Percentiles rank a stretch among this genome's conserved stretches.
Evolutionary conservation across 2,888 invertebrate genomes (phyloP).

Genomic region (Andrena praecox): DNA sequence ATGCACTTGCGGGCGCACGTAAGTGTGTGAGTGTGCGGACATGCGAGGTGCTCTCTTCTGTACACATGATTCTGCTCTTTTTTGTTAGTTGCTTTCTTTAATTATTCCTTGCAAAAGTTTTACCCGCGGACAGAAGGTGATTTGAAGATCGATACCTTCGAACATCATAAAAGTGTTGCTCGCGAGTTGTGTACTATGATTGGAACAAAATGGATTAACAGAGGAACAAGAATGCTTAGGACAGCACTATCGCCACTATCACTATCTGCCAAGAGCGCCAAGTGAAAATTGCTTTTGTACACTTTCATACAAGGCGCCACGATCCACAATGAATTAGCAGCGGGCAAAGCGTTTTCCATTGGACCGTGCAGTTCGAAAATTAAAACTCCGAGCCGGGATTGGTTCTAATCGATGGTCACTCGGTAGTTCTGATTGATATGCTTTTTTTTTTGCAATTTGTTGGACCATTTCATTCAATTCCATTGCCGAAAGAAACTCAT

Average conservation of each 20-base stretch:
- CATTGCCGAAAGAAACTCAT: neutral
- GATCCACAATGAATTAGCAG: neutral
- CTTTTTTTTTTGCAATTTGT: neutral
- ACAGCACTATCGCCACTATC: neutral
- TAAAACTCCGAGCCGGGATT: conserved; percentile 20
- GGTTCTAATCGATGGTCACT: conserved; percentile 20
- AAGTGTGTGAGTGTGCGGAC: neutral
- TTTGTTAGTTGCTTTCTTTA: neutral
- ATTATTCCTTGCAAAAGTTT: neutral
- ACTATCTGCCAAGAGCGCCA: neutral
- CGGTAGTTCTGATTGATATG: conserved; percentile 4
- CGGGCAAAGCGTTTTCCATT: neutral
- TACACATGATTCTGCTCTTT: neutral
- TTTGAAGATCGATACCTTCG: neutral
- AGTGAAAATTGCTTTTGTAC: neutral
- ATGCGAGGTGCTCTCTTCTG: too few relatives aligned
- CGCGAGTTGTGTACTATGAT: neutral
- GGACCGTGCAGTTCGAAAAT: conserved; percentile 16
- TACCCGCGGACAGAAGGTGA: neutral
- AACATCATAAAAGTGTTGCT: neutral
- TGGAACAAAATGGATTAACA: neutral
- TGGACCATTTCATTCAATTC: neutral
- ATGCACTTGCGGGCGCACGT: conserved; percentile 5
- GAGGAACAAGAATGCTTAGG: neutral
- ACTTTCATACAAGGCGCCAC: conserved; percentile 13